Evolutionary conservation across 92 coral and sea anemone genomes (phyloP).

Genomic region (Siderastrea radians): DNA sequence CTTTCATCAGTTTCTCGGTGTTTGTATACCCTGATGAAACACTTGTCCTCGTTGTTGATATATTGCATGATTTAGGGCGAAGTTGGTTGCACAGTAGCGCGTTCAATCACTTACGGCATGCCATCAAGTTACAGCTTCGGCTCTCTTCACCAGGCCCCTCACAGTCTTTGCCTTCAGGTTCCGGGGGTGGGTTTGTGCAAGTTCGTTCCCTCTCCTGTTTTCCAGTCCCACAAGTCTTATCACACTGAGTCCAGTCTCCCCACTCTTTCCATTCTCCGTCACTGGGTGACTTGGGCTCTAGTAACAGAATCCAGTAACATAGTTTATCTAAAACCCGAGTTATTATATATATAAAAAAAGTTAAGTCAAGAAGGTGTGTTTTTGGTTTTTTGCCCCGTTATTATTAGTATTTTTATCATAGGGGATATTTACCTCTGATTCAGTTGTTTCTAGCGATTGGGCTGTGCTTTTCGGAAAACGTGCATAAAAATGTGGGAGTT

Average conservation of each 20-base stretch:
- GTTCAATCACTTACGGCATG: slow-evolving; percentile 31
- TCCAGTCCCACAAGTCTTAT: slow-evolving; percentile 43
- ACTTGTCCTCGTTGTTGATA: too few relatives aligned
- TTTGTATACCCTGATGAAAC: too few relatives aligned
- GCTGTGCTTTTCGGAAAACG: too few relatives aligned
- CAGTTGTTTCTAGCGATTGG: too few relatives aligned
- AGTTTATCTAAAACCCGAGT: too few relatives aligned
- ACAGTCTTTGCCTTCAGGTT: slow-evolving; percentile 19
- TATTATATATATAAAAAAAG: too few relatives aligned
- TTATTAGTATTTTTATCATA: too few relatives aligned
- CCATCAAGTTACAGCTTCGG: slow-evolving; percentile 15
- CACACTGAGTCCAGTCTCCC: slow-evolving; percentile 38
- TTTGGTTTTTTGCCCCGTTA: too few relatives aligned
- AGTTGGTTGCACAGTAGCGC: not conserved
- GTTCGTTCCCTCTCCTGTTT: slow-evolving; percentile 35
- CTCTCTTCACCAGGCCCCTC: slow-evolving; percentile 14
- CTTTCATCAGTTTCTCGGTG: too few relatives aligned
- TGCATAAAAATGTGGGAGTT: too few relatives aligned
- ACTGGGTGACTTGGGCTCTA: slow-evolving; percentile 21
- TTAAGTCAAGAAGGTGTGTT: too few relatives aligned
- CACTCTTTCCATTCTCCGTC: slow-evolving; percentile 41
- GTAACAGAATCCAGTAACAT: not conserved
- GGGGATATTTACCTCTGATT: too few relatives aligned
- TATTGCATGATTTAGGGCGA: not conserved
- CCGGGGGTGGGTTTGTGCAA: slow-evolving; percentile 37